Evolutionary conservation across 2,888 invertebrate species (phyloP).

Genomic region (Diachrysia chrysitis): DNA sequence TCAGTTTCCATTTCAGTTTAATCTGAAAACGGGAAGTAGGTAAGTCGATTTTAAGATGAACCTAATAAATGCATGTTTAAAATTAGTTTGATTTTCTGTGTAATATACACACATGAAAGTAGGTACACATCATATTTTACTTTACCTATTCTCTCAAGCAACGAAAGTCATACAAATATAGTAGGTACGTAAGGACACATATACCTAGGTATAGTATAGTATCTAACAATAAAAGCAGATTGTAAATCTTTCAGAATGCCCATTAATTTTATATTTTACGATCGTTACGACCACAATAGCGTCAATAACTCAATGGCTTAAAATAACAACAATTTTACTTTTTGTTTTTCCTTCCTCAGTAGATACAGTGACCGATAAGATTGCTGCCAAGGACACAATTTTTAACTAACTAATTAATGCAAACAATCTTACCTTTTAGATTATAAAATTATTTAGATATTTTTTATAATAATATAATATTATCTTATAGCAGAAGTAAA

Average conservation of each 20-base stretch:
- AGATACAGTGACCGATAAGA: conserved; percentile 4
- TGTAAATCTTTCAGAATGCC: not conserved
- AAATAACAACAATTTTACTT: not conserved
- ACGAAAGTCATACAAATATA: not conserved
- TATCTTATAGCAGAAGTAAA: too few relatives aligned
- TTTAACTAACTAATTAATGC: not conserved
- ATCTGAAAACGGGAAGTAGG: too few relatives aligned
- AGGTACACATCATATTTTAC: too few relatives aligned
- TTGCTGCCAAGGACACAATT: not conserved
- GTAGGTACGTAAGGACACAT: not conserved
- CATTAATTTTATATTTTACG: conserved; percentile 2
- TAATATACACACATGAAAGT: too few relatives aligned
- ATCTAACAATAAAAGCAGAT: conserved; percentile 1
- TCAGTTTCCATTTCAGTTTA: too few relatives aligned
- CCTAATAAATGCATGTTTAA: too few relatives aligned
- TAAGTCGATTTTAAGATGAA: too few relatives aligned
- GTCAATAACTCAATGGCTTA: conserved; percentile 3
- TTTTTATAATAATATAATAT: too few relatives aligned
- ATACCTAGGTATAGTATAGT: not conserved
- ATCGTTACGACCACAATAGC: not conserved
- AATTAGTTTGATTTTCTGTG: too few relatives aligned
- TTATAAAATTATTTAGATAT: too few relatives aligned
- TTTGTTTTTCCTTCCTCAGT: conserved; percentile 3
- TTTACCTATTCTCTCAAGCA: too few relatives aligned
- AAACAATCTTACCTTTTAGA: too few relatives aligned